Percentiles rank a stretch among this genome's conserved stretches.
phyloP scores from a whole-genome alignment of 1,140 invertebrate species.

The Epicauta chinensis region DNA sequence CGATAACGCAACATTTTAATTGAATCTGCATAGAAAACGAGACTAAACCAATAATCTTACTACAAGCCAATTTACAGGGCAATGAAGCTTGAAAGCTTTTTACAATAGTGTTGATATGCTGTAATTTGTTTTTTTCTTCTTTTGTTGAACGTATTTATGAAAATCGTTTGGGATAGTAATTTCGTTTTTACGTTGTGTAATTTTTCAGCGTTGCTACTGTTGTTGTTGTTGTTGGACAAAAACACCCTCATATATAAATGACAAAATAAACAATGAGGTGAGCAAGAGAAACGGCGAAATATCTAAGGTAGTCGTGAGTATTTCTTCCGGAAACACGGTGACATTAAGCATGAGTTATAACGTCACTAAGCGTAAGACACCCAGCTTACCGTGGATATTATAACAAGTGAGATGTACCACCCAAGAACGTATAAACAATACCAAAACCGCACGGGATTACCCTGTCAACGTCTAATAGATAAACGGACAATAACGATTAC shows the following conservation, averaged over 20 bases:
- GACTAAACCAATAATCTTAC: background rate
- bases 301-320: slow-evolving; percentile 22
- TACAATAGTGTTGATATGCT: no score
- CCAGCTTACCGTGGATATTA: slow-evolving; percentile 29
- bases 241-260: slow-evolving; percentile 6
- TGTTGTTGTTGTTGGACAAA: no score
- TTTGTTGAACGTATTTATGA: no score
- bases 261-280: slow-evolving; percentile 19
- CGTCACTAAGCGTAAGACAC: slow-evolving; percentile 26
- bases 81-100: no score
- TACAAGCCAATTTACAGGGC: no score
- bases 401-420: slow-evolving; percentile 28
- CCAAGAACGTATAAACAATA: slow-evolving; percentile 26
- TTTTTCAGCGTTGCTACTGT: no score
- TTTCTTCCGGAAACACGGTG: slow-evolving; percentile 24
- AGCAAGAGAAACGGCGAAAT: slow-evolving; percentile 20
- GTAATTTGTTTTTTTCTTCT: no score
- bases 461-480: slow-evolving; percentile 27
- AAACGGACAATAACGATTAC: slow-evolving; percentile 29
- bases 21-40: slow-evolving; percentile 7
- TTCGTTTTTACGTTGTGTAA: no score
- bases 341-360: slow-evolving; percentile 34
- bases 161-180: no score
- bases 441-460: slow-evolving; percentile 25
- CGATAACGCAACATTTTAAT: slow-evolving; percentile 17